Evolutionary conservation across 2,113 vertebrate species (phyloP), one percentile per base, ranked within the genome.

Genomic region (Rhinolophus ferrumequinum): DNA sequence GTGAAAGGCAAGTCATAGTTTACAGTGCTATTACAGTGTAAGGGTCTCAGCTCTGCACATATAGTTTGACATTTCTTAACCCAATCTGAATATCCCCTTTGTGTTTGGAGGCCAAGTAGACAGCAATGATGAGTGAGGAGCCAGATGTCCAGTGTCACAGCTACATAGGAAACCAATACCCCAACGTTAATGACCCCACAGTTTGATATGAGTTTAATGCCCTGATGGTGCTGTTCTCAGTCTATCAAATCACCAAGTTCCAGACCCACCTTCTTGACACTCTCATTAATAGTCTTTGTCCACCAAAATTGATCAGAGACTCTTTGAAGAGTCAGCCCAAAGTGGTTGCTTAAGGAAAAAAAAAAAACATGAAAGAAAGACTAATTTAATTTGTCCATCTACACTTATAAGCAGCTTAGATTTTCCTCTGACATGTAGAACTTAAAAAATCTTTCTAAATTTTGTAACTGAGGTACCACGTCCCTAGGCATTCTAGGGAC

Each of bases 271-370:
- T 93, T 81, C 67, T 35, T 91, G 67, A 80, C 75, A 35, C 12
- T 38, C 9, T 70, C 62, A 62, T 93, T 85, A 95, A 75, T 70
- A 96, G 50, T 82, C 67, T 90, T 88, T 94, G 62, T 44, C 35
- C 67, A 41, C 44, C 19, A 13, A 15, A 88, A 77, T 67, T 80
- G 35, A 90, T 76, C 52, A 44, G 11, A 11, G 41, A 44, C 26
- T 72, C 47, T 93, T 81, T 76, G 58, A 93, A 94, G 64, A 95
- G 47, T 88, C 35, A 90, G 75, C 67, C 30, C 52, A 47, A 88
- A 86, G 35, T 67, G 89, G 83, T 0, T 96, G 52, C 89, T 94
- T 93, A 80, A 87, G 76, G 56, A 90, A 79, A 88, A 93, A 13
- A 50, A 13, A 50, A 50, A 50, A 89, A 54, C n/a, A 88, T 41